These are phyloP conservation scores for Chromobotia macracanthus DNA, from an alignment of 2,797 vertebrate species.

Conservation along the genomic window DNA sequence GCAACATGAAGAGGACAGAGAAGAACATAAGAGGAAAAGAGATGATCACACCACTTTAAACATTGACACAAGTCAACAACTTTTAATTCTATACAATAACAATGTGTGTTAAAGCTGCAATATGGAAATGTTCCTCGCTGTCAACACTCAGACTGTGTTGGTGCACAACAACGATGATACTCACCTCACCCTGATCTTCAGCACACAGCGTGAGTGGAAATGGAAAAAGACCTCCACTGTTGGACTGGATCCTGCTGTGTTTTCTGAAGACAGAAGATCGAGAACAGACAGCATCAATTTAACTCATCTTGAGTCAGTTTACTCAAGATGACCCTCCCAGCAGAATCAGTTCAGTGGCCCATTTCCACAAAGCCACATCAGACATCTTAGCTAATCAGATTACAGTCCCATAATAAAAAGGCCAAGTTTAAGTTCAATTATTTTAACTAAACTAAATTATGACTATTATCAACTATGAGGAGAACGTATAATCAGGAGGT, in stretches of 20 bases:
- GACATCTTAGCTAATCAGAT: not conserved
- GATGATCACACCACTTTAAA: not conserved
- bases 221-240: slow-evolving; percentile 80
- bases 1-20: not conserved
- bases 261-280: slow-evolving; percentile 78
- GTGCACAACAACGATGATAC: slow-evolving; percentile 82
- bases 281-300: too few relatives aligned
- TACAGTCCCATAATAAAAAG: not conserved
- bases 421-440: not conserved
- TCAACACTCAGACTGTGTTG: not conserved
- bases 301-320: too few relatives aligned
- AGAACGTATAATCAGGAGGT: too few relatives aligned
- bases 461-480: too few relatives aligned
- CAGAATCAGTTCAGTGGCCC: not conserved
- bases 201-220: slow-evolving; percentile 71
- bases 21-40: not conserved
- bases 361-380: not conserved
- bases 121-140: too few relatives aligned
- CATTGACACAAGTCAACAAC: too few relatives aligned
- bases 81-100: too few relatives aligned
- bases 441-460: too few relatives aligned
- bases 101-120: too few relatives aligned
- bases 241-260: slow-evolving; percentile 94
- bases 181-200: slow-evolving; percentile 85
- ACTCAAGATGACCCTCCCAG: not conserved